phyloP scores from a whole-genome alignment of 2,797 vertebrate genomes.

The Meda fulgida region DNA sequence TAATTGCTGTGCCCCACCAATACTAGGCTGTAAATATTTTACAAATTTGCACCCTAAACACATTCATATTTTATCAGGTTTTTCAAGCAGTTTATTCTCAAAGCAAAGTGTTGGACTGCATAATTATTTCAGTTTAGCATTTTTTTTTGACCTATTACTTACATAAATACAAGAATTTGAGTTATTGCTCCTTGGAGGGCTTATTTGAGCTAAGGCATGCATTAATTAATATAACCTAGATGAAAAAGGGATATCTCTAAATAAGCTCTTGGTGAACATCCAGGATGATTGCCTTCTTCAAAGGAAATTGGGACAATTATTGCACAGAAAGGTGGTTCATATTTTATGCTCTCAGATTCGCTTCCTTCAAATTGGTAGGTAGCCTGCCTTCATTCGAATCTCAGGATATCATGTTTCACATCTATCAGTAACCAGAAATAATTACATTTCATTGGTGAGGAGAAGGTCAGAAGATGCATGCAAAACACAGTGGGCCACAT shows the following conservation, averaged over 20 bases:
- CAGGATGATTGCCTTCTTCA: conserved; percentile 77
- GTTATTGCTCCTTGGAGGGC: conserved; percentile 82
- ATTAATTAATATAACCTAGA: conserved; percentile 84
- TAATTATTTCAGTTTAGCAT: conserved; percentile 88
- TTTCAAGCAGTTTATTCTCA: conserved; percentile 82
- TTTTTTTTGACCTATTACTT: conserved; percentile 82
- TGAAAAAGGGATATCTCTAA: conserved; percentile 80
- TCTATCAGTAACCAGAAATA: conserved; percentile 61
- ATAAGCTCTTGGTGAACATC: conserved; percentile 77
- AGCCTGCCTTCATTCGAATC: conserved; percentile 62
- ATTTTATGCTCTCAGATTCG: conserved; percentile 66
- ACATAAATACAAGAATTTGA: conserved; percentile 86
- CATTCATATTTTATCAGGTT: conserved; percentile 87
- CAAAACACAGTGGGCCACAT: conserved; percentile 23
- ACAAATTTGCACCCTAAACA: conserved; percentile 81
- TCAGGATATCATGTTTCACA: conserved; percentile 61
- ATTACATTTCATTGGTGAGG: conserved; percentile 29
- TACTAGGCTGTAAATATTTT: conserved; percentile 86
- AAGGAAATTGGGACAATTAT: conserved; percentile 78
- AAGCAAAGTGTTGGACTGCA: conserved; percentile 84
- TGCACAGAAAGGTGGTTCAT: conserved; percentile 73
- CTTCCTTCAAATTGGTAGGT: conserved; percentile 74
- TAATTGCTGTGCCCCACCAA: conserved; percentile 81
- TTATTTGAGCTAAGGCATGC: conserved; percentile 82
- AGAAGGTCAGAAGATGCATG: conserved; percentile 45